phyloP scores from a whole-genome alignment of 2,113 vertebrate species.

The Ancistrus triradiatus region DNA sequence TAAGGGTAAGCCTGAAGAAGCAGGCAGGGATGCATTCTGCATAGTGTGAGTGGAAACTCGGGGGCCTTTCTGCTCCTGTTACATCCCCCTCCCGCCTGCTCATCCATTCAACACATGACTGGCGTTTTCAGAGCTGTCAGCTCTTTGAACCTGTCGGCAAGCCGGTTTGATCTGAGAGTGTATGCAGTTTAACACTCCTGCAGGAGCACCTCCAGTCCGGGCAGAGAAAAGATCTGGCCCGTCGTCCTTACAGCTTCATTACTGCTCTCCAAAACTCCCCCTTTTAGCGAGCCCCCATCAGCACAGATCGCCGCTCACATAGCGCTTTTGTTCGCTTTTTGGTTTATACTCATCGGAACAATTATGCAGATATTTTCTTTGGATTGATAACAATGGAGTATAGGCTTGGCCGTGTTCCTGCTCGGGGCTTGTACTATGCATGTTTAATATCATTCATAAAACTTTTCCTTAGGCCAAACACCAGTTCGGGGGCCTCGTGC shows the following conservation, averaged over 20 bases:
- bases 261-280: slow-evolving; percentile 25
- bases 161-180: slow-evolving; percentile 67
- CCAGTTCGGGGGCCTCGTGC: slow-evolving; percentile 12
- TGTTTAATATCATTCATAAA: slow-evolving; percentile 37
- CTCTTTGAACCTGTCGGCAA: slow-evolving; percentile 71
- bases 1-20: slow-evolving; percentile 14
- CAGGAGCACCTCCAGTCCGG: slow-evolving; percentile 38
- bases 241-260: slow-evolving; percentile 34
- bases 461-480: slow-evolving; percentile 4
- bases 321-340: slow-evolving; percentile 31
- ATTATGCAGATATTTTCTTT: slow-evolving; percentile 28
- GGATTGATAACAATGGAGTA: slow-evolving; percentile 24
- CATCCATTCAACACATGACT: slow-evolving; percentile 57
- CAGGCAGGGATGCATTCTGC: slow-evolving; percentile 13
- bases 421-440: not conserved
- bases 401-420: slow-evolving; percentile 5
- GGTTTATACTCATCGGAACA: slow-evolving; percentile 22
- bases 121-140: slow-evolving; percentile 68
- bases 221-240: slow-evolving; percentile 37
- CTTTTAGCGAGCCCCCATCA: slow-evolving; percentile 17
- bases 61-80: slow-evolving; percentile 60
- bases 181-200: slow-evolving; percentile 56
- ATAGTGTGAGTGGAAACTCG: slow-evolving; percentile 56
- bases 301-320: slow-evolving; percentile 12
- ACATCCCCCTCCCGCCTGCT: slow-evolving; percentile 54